Conservation (phyloP, 1,140 invertebrate species). For the Cotesia chilonis region DNA sequence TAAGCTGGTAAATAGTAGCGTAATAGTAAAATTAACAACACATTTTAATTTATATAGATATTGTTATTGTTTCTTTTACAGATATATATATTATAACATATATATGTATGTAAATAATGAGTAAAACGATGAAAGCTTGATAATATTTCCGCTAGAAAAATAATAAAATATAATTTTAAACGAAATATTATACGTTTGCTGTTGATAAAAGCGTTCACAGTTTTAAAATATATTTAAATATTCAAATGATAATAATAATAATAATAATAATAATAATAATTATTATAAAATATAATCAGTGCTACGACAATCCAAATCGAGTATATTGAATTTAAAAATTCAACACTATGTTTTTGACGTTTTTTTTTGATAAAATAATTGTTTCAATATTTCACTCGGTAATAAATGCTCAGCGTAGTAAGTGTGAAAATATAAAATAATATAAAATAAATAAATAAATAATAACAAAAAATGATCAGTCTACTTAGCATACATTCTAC, state of each 20-base stretch:
- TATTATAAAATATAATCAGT: slow-evolving; percentile 26
- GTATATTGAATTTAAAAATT: slow-evolving; percentile 6
- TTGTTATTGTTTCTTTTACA: no score
- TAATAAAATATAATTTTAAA: no score
- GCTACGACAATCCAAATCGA: slow-evolving; percentile 35
- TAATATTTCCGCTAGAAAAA: no score
- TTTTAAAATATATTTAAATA: slow-evolving; percentile 10
- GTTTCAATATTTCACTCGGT: no score
- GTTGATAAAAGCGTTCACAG: slow-evolving; percentile 20
- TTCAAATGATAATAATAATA: no score
- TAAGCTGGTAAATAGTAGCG: slow-evolving; percentile 1
- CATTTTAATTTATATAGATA: background rate
- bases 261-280: no score
- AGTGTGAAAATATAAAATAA: slow-evolving; percentile 10
- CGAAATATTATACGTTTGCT: no score
- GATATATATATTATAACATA: no score
- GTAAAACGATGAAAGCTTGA: no score
- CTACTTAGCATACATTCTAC: slow-evolving; percentile 35
- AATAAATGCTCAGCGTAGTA: slow-evolving; percentile 23
- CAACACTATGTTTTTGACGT: background rate
- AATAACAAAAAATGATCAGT: slow-evolving; percentile 25
- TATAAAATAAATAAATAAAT: background rate
- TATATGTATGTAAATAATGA: no score
- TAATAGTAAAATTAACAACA: slow-evolving; percentile 2
- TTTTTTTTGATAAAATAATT: no score